phyloP scores from a whole-genome alignment of 2,797 vertebrate species.

The Pagetopsis macropterus region DNA sequence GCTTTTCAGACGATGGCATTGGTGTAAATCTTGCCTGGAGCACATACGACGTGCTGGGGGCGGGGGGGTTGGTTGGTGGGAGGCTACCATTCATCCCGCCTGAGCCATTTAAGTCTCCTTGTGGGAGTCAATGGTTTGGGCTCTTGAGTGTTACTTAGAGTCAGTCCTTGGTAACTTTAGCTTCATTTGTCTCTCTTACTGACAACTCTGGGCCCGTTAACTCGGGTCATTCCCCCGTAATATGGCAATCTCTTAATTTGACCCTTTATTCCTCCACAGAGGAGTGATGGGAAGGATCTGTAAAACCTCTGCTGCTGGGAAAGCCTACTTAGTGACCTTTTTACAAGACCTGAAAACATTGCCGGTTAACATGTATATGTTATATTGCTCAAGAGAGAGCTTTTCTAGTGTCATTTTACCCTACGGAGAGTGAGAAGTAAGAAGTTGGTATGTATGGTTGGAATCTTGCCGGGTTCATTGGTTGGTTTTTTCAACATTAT shows the following conservation, averaged over 20 bases:
- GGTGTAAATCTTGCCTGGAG: conserved; percentile 76
- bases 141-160: conserved; percentile 49
- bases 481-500: conserved; percentile 14
- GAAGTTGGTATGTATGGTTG: conserved; percentile 26
- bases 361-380: conserved; percentile 28
- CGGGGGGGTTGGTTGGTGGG: conserved; percentile 50
- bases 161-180: conserved; percentile 60
- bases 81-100: conserved; percentile 69
- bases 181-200: conserved; percentile 53
- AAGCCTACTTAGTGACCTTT: conserved; percentile 19
- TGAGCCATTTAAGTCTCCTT: conserved; percentile 62
- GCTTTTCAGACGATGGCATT: conserved; percentile 76
- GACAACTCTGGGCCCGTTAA: conserved; percentile 39
- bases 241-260: conserved; percentile 54
- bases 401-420: conserved; percentile 14
- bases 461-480: background rate
- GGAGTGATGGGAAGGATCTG: conserved; percentile 33
- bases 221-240: conserved; percentile 52
- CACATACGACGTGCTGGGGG: conserved; percentile 48
- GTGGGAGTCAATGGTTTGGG: conserved; percentile 54
- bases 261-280: conserved; percentile 39
- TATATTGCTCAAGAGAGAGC: conserved; percentile 9
- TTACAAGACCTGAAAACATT: conserved; percentile 29
- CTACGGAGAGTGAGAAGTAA: background rate
- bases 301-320: conserved; percentile 35